Percentiles rank a stretch among this genome's conserved stretches.
These are phyloP conservation scores for Ondatra zibethicus DNA, from an alignment of 2,113 vertebrate genomes.

Conservation along the genomic window DNA sequence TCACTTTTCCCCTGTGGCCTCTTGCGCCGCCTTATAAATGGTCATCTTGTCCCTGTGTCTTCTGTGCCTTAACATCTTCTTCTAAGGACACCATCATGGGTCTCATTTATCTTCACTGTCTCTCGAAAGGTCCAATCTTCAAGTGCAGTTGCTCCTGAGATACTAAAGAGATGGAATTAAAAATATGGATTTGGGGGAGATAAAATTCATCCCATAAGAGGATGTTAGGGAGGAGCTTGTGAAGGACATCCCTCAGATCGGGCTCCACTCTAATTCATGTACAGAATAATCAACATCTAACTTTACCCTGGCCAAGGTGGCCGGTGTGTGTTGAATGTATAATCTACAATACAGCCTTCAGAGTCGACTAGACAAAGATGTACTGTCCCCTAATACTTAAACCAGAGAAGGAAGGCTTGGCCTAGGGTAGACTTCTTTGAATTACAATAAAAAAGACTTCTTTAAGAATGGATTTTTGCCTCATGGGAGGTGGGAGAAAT, in stretches of 20 bases:
- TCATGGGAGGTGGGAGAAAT: not conserved
- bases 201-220: not conserved
- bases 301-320: not conserved
- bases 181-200: not conserved
- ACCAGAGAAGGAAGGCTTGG: not conserved
- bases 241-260: not conserved
- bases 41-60: not conserved
- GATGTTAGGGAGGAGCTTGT: not conserved
- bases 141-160: not conserved
- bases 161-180: not conserved
- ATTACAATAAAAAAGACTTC: not conserved
- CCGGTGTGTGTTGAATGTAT: not conserved
- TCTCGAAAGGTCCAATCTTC: not conserved
- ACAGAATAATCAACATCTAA: not conserved
- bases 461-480: not conserved
- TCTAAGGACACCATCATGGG: not conserved
- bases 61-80: not conserved
- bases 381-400: not conserved
- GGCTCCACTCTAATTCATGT: not conserved
- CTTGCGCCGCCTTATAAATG: not conserved
- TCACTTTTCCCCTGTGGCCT: not conserved
- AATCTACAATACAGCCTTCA: not conserved
- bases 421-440: not conserved
- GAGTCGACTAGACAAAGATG: not conserved
- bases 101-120: not conserved